Percentiles rank a stretch among this genome's conserved stretches.
Evolutionary conservation across 2,888 invertebrate species (phyloP).

Genomic region (Oegoconia quadripuncta): DNA sequence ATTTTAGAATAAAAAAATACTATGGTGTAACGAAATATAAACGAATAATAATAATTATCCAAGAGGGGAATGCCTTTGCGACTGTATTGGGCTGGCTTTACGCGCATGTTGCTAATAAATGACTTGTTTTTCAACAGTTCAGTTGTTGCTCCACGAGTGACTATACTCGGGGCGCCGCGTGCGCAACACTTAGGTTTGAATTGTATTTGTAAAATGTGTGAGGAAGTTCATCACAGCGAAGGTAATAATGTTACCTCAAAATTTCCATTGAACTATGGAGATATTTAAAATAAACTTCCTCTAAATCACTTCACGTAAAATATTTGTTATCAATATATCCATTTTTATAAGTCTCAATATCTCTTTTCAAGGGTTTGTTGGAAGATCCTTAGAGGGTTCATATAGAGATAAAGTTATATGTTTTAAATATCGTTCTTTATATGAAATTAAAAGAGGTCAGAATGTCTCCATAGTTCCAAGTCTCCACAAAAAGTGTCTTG

Average conservation of each 20-base stretch:
- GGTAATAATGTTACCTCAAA: constrained; percentile 74
- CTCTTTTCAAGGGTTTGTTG: too few relatives aligned
- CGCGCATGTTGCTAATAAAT: constrained; percentile 78
- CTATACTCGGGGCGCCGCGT: constrained; percentile 77
- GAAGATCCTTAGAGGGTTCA: too few relatives aligned
- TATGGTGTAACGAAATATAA: too few relatives aligned
- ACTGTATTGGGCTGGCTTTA: constrained; percentile 65
- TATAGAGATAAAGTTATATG: not conserved
- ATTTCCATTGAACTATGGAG: constrained; percentile 58
- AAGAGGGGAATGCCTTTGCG: constrained; percentile 48
- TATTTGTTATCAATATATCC: too few relatives aligned
- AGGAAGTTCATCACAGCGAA: constrained; percentile 72
- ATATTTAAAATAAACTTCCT: constrained; percentile 32
- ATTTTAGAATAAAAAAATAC: not conserved
- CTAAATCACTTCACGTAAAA: not conserved
- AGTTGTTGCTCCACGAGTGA: constrained; percentile 78
- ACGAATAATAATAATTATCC: too few relatives aligned
- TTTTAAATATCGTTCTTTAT: not conserved
- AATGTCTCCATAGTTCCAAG: constrained; percentile 53
- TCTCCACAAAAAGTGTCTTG: constrained; percentile 44
- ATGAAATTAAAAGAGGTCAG: constrained; percentile 14
- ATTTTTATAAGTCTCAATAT: too few relatives aligned
- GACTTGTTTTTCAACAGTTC: constrained; percentile 79
- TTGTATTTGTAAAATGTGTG: constrained; percentile 76
- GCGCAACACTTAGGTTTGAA: constrained; percentile 78